phyloP scores from a whole-genome alignment of 2,797 vertebrate genomes.

The Adrianichthys oophorus region DNA sequence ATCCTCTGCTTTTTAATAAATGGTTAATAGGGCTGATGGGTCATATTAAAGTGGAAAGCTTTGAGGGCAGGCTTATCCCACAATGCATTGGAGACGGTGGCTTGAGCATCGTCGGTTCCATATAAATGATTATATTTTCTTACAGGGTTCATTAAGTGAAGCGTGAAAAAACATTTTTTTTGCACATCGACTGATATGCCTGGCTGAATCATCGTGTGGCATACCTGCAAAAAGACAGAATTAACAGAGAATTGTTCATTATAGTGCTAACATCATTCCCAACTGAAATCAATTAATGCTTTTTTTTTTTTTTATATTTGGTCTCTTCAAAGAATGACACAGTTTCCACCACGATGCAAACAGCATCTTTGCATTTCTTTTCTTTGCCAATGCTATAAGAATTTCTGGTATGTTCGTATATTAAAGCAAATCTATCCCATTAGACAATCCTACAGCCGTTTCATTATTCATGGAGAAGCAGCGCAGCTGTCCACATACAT shows the following conservation, averaged over 20 bases:
- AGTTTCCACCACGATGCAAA: too few species aligned
- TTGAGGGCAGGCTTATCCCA: constrained; percentile 21
- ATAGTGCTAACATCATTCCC: constrained; percentile 18
- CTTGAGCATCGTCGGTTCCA: constrained; percentile 21
- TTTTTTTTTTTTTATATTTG: neutral
- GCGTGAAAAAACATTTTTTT: constrained; percentile 26
- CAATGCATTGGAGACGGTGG: constrained; percentile 28
- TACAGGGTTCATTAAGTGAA: constrained; percentile 26
- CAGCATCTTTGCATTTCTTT: neutral
- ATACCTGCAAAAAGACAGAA: constrained; percentile 27
- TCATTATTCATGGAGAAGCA: constrained; percentile 69
- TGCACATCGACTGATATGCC: too few species aligned
- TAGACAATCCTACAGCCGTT: constrained; percentile 62
- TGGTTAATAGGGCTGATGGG: constrained; percentile 37
- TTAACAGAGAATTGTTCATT: constrained; percentile 38
- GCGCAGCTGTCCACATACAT: constrained; percentile 71
- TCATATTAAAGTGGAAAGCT: constrained; percentile 30
- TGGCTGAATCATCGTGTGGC: constrained; percentile 43
- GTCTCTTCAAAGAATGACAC: too few species aligned
- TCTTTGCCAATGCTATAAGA: constrained; percentile 18
- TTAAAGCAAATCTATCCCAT: constrained; percentile 66
- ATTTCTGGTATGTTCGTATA: constrained; percentile 37
- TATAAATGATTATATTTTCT: constrained; percentile 45
- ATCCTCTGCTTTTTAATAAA: constrained; percentile 34
- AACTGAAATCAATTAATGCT: constrained; percentile 17